These are phyloP conservation scores for Eurypyga helias DNA, from an alignment of 2,113 vertebrate genomes.

Conservation along the genomic window DNA sequence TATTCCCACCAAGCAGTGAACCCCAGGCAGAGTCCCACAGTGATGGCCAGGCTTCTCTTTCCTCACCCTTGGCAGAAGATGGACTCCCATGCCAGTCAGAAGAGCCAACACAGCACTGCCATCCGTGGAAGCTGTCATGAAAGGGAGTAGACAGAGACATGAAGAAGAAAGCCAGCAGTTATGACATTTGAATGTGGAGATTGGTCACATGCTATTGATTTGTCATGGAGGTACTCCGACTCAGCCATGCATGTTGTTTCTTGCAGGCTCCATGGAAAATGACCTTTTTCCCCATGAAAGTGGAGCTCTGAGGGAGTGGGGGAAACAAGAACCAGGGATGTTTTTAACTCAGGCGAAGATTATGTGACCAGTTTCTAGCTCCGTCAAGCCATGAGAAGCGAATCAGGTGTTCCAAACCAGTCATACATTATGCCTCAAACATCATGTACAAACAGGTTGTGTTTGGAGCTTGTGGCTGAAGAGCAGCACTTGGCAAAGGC, in stretches of 20 bases:
- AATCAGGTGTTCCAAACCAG: background rate
- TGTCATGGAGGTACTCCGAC: background rate
- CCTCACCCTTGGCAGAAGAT: background rate
- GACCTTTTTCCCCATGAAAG: background rate
- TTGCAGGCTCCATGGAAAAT: background rate
- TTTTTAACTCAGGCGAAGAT: background rate
- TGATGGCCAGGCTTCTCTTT: background rate
- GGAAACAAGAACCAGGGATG: background rate
- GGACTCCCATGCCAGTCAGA: rapidly evolving
- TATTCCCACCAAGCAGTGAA: background rate
- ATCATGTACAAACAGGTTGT: background rate
- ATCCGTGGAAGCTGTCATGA: background rate
- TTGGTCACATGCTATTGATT: background rate
- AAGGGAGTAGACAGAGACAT: background rate
- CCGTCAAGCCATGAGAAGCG: background rate
- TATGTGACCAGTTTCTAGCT: background rate
- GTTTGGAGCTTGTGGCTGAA: background rate
- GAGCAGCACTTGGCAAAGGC: background rate
- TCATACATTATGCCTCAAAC: background rate
- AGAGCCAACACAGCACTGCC: background rate
- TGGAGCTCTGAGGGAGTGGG: background rate
- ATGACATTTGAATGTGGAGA: background rate
- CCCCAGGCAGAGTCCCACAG: rapidly evolving
- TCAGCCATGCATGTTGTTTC: background rate
- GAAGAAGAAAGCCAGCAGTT: background rate